A percentile compares a stretch with the other conserved stretches of the same genome.
These are phyloP conservation scores for Antedon bifida DNA, from an alignment of 35 echinoderm and acorn worm genomes.

Conservation along the genomic window DNA sequence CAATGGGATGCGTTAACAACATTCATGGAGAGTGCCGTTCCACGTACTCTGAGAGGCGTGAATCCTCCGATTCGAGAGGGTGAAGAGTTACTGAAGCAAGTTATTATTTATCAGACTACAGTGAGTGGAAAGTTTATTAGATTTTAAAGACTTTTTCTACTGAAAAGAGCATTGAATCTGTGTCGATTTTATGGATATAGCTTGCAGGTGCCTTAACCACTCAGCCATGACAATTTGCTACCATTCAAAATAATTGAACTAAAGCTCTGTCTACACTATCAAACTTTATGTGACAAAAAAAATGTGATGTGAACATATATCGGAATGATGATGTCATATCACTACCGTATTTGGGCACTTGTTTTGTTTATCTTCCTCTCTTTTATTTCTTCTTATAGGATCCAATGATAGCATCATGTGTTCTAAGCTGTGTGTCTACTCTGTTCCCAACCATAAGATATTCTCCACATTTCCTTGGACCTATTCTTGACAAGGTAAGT, in stretches of 20 bases:
- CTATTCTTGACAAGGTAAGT: constrained; percentile 78
- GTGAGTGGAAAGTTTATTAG: constrained; percentile 17
- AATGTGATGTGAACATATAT: too few relatives aligned
- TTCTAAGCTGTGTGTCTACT: constrained; percentile 77
- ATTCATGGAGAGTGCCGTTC: constrained; percentile 73
- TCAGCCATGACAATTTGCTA: too few relatives aligned
- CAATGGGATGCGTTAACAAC: constrained; percentile 86
- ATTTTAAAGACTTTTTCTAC: not conserved
- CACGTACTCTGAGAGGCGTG: constrained; percentile 15
- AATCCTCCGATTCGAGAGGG: constrained; percentile 22
- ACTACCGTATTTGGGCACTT: too few relatives aligned
- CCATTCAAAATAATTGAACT: too few relatives aligned
- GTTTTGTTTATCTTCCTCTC: too few relatives aligned
- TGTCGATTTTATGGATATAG: not conserved
- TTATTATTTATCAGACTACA: constrained; percentile 28
- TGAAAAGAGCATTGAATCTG: not conserved
- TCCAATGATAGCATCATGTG: constrained; percentile 68
- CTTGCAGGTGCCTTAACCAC: not conserved
- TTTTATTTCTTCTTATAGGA: constrained; percentile 36
- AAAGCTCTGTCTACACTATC: too few relatives aligned
- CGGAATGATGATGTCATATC: too few relatives aligned
- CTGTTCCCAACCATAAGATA: constrained; percentile 55
- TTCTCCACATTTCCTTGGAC: constrained; percentile 32
- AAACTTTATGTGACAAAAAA: too few relatives aligned
- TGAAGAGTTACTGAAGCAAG: constrained; percentile 25